Evolutionary conservation across 1,140 invertebrate species (phyloP).

Genomic region (Tetramorium parvispinum): DNA sequence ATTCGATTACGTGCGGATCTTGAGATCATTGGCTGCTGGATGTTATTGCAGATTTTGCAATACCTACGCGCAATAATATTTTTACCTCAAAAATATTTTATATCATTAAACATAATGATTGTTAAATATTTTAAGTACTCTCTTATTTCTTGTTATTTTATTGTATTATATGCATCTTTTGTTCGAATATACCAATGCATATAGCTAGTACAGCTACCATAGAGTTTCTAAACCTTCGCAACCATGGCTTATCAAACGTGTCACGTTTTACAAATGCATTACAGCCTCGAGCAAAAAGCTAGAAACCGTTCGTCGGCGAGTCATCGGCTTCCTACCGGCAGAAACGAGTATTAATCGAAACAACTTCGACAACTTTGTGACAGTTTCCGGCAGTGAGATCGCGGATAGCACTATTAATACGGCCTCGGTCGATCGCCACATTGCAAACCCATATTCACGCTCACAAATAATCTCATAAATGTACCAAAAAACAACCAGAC

Average conservation of each 20-base stretch:
- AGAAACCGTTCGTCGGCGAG: slow-evolving; percentile 52
- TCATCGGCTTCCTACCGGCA: slow-evolving; percentile 64
- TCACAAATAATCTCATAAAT: slow-evolving; percentile 48
- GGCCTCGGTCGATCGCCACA: neutral
- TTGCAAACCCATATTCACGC: slow-evolving; percentile 23
- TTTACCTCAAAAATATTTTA: slow-evolving; percentile 6
- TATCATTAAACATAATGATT: neutral
- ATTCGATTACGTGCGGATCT: neutral
- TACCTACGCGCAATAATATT: neutral
- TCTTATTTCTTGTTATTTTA: neutral
- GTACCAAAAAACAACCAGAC: slow-evolving; percentile 5
- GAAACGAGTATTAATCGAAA: slow-evolving; percentile 71
- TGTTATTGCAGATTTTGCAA: slow-evolving; percentile 9
- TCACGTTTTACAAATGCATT: slow-evolving; percentile 41
- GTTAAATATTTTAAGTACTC: neutral
- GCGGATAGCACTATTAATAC: slow-evolving; percentile 43
- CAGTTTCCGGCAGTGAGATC: slow-evolving; percentile 53
- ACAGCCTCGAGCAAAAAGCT: slow-evolving; percentile 8
- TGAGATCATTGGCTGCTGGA: slow-evolving; percentile 8
- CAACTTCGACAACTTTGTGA: slow-evolving; percentile 66
- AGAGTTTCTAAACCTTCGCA: slow-evolving; percentile 20
- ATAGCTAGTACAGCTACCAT: neutral
- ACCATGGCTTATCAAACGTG: slow-evolving; percentile 22
- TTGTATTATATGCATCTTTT: neutral
- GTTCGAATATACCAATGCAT: neutral